phyloP scores from a whole-genome alignment of 2,113 vertebrate genomes.

The Prolemur simus region DNA sequence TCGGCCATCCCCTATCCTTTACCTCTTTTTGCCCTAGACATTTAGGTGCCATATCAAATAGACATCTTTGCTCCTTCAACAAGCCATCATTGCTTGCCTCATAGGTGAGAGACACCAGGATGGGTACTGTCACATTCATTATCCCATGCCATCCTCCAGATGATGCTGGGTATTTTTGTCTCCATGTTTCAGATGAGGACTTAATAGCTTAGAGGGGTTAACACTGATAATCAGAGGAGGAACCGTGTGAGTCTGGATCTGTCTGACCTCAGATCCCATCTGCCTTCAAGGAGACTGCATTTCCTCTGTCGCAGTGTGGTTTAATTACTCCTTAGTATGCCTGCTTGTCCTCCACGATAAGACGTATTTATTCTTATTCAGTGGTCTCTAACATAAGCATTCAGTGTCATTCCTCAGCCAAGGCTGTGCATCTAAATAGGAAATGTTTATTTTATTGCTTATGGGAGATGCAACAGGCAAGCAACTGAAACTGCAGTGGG shows the following conservation, averaged over 20 bases:
- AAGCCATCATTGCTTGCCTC: neutral
- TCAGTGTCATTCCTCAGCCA: neutral
- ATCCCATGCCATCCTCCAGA: neutral
- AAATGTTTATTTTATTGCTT: slow-evolving; percentile 54
- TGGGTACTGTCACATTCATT: neutral
- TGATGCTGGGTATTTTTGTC: neutral
- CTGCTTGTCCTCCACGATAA: neutral
- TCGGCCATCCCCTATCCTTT: neutral
- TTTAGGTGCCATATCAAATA: neutral
- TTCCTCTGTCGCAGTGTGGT: neutral
- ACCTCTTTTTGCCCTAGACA: neutral
- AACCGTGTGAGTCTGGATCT: neutral
- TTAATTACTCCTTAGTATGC: slow-evolving; percentile 16
- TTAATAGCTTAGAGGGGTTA: neutral
- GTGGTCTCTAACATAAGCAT: neutral
- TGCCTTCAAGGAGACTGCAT: neutral
- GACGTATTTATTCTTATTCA: neutral
- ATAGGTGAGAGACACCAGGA: neutral
- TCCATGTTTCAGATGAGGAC: neutral
- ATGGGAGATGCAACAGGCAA: neutral
- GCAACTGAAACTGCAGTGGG: neutral
- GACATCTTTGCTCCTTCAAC: neutral
- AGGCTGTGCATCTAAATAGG: slow-evolving; percentile 40
- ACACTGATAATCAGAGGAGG: neutral
- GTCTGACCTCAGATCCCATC: neutral